These are phyloP conservation scores for Indicator maculatus DNA, from an alignment of 2,113 vertebrate genomes.

Conservation along the genomic window DNA sequence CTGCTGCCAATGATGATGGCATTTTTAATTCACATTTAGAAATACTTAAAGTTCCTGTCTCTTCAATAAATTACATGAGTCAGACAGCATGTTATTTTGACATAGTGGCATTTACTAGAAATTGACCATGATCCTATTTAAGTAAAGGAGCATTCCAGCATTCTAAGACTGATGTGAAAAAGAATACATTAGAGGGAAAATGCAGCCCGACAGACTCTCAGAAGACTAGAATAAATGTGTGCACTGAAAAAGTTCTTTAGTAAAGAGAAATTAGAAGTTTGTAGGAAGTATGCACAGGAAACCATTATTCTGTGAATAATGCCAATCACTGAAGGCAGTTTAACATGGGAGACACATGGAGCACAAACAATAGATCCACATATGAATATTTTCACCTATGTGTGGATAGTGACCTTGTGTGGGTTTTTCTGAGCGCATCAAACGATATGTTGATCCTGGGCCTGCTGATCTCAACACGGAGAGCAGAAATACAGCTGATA, in stretches of 20 bases:
- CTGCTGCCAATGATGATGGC: not conserved
- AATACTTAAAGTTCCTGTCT: not conserved
- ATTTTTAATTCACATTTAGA: not conserved
- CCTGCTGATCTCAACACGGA: too few relatives aligned
- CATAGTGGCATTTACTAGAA: not conserved
- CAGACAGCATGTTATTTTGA: not conserved
- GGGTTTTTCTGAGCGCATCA: too few relatives aligned
- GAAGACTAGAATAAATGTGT: not conserved
- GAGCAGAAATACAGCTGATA: too few relatives aligned
- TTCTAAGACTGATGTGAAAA: not conserved
- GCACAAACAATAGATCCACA: not conserved
- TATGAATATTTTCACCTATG: not conserved
- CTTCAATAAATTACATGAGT: not conserved
- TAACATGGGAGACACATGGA: not conserved
- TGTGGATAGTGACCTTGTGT: not conserved
- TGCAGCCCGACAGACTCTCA: not conserved
- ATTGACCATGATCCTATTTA: not conserved
- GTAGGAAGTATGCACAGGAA: not conserved
- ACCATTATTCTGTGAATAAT: not conserved
- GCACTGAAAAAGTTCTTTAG: not conserved
- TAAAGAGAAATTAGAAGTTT: not conserved
- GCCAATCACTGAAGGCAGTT: rapidly evolving
- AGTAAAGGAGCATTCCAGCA: not conserved
- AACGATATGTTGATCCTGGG: too few relatives aligned
- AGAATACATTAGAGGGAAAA: not conserved